Evolutionary conservation across 2,113 vertebrate genomes (phyloP), one percentile per base, ranked within the genome.

Genomic region (Petrocephalus microphthalmus): DNA sequence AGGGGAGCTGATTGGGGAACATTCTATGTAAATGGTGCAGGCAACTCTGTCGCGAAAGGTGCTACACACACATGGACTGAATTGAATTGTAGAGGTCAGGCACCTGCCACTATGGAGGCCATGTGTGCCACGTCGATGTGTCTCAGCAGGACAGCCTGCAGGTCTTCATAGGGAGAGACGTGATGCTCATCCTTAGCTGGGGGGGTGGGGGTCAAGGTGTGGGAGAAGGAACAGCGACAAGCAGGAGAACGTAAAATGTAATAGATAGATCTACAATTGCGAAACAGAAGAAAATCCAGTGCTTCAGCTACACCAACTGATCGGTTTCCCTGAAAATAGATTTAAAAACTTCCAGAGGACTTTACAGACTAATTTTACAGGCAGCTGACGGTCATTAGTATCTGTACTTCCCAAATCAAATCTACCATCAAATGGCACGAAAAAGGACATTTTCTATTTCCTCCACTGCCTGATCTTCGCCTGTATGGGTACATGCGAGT

Each of bases 101-200:
- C 6, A 22, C 97, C 97, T 96, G 96, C 95, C 91, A 96, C 93
- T 90, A 96, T 93, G 92, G 95, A 95, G 90, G 94, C 95, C 93
- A 98, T 94, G 29, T 95, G 95, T 2, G 94, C 94, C 91, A 96
- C 94, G 90, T 97, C 95, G 87, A 96, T 95, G 91, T 96, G 96
- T 93, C 95, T 95, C 89, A 95, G 94, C 88, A 96, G 94, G 89
- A 95, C 96, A 56, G 95, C 92, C 90, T 93, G 93, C 91, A 95
- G 91, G 86, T 97, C 97, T 90, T 97, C 95, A 90, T 98, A 98
- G 6, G 97, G 97, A 87, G 97, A 98, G 45, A 96, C 90, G 57
- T 97, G 95, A 91, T 96, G 94, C 91, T 95, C 95, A 81, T 97
- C 95, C 89, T 97, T 96, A 91, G 95, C 98, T 99, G 89, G 85